phyloP scores from a whole-genome alignment of 2,113 vertebrate species.

The Epinephelus moara region DNA sequence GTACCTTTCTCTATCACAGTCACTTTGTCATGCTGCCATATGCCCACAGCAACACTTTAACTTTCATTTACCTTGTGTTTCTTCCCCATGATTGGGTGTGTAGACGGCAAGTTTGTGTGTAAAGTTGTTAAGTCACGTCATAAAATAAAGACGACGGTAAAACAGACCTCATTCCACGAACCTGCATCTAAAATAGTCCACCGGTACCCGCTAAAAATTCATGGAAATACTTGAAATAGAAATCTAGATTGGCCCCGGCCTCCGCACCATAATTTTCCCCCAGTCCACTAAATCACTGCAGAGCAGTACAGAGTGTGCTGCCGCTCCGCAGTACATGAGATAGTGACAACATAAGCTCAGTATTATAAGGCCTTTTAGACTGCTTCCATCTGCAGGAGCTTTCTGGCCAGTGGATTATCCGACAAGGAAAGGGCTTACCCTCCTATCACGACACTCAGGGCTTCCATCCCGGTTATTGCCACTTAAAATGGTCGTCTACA shows the following conservation, averaged over 20 bases:
- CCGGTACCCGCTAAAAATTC: background rate
- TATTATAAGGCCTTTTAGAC: conserved; percentile 84
- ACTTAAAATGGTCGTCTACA: conserved; percentile 70
- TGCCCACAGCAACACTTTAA: conserved; percentile 34
- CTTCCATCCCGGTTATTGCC: conserved; percentile 68
- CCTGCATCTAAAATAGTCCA: conserved; percentile 22
- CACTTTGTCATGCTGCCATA: conserved; percentile 51
- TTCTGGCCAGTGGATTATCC: conserved; percentile 84
- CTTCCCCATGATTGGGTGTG: background rate
- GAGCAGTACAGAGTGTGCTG: conserved; percentile 60
- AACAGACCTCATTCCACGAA: conserved; percentile 21
- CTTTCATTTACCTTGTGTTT: conserved; percentile 39
- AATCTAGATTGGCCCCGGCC: conserved; percentile 47
- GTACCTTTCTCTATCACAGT: conserved; percentile 49
- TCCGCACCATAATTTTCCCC: conserved; percentile 54
- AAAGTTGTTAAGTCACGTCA: conserved; percentile 4
- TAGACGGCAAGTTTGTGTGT: background rate
- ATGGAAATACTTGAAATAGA: conserved; percentile 46
- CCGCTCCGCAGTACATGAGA: conserved; percentile 75
- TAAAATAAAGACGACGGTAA: background rate
- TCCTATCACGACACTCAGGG: conserved; percentile 77
- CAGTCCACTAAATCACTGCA: conserved; percentile 67
- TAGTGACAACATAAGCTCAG: conserved; percentile 85
- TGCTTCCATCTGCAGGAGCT: conserved; percentile 85
- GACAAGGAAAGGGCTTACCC: conserved; percentile 83